Base-by-base conservation (phyloP, 2,113 vertebrate species). In the Ivindomyrus marchei region DNA sequence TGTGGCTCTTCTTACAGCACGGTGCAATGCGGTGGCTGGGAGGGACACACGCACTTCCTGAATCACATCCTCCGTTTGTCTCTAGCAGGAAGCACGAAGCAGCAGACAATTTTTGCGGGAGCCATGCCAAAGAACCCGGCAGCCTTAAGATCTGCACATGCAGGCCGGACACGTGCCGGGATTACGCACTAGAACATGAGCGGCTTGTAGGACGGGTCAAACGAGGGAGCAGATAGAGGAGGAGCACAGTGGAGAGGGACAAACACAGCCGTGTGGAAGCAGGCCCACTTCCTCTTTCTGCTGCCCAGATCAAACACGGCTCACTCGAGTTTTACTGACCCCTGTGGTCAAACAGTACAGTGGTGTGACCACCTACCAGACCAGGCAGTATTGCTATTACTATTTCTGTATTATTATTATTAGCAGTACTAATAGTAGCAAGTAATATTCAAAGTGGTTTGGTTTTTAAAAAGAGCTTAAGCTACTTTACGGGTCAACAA, bases 31-130 rank as follows among this genome's bases (percentile, higher is more conserved):
- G 2, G 56, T 3, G 39, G 4, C 47, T 45, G 85, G 85, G 89
- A 90, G 89, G 58, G 85, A 39, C 46, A 58, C 3, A 49, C 74
- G 3, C 49, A n/a, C 47, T 90, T 89, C 87, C 74, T 88, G 89
- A 66, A 53, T 50, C 52, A 21, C 42, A 62, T 91, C 85, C 36
- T 89, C 88, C 42, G 27, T 77, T 90, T 62, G 88, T 90, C 70
- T 90, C 47, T 11, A 89, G 85, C 85, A 52, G 56, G 74, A 89
- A 87, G 88, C 50, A 45, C 42, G 89, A 90, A 66, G 89, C 56
- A 90, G 83, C 85, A 27, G 39, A 5, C 9, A 91, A 90, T 92
- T 93, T 92, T 86, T 88, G n/a, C 89, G 92, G 93, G 92, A 92
- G 53, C 49, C 3, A 49, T 0, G 88, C 91, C 93, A 93, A 92